These are phyloP conservation scores for Andrena cerasifolii DNA, from an alignment of 1,140 invertebrate genomes.

Conservation along the genomic window DNA sequence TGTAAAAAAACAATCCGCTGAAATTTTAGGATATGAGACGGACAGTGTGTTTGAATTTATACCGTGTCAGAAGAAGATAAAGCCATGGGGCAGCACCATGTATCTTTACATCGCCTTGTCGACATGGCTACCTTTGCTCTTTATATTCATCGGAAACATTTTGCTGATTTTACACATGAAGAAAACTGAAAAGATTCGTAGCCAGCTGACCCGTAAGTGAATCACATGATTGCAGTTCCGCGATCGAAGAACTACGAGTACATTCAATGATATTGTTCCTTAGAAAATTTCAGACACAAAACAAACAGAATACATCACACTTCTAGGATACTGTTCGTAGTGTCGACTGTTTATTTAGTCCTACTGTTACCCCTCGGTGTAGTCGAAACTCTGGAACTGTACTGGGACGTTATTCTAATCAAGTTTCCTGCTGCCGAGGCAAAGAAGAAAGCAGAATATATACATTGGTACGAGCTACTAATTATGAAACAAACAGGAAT, in stretches of 20 bases:
- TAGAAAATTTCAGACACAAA: constrained; percentile 61
- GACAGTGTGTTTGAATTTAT: constrained; percentile 77
- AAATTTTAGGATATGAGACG: constrained; percentile 74
- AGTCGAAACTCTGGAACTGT: constrained; percentile 76
- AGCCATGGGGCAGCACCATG: constrained; percentile 71
- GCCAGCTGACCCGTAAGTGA: constrained; percentile 69
- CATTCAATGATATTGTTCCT: constrained; percentile 28
- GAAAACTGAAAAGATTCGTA: constrained; percentile 66
- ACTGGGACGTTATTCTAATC: constrained; percentile 72
- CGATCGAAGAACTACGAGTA: not conserved
- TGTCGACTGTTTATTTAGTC: constrained; percentile 75
- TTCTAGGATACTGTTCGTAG: constrained; percentile 66
- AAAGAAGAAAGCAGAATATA: constrained; percentile 61
- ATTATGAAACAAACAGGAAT: not conserved
- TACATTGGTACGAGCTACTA: constrained; percentile 67
- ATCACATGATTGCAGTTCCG: not conserved
- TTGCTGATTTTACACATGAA: constrained; percentile 73
- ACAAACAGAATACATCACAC: constrained; percentile 59
- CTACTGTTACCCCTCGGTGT: constrained; percentile 75
- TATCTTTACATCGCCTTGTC: constrained; percentile 76
- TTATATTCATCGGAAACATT: constrained; percentile 75
- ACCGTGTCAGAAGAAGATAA: constrained; percentile 71
- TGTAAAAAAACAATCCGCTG: not conserved
- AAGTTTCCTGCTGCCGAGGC: constrained; percentile 57
- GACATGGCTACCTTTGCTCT: constrained; percentile 76